These are phyloP conservation scores for Scaptomyza reducta DNA, from an alignment of 2,888 invertebrate species.

Conservation along the genomic window DNA sequence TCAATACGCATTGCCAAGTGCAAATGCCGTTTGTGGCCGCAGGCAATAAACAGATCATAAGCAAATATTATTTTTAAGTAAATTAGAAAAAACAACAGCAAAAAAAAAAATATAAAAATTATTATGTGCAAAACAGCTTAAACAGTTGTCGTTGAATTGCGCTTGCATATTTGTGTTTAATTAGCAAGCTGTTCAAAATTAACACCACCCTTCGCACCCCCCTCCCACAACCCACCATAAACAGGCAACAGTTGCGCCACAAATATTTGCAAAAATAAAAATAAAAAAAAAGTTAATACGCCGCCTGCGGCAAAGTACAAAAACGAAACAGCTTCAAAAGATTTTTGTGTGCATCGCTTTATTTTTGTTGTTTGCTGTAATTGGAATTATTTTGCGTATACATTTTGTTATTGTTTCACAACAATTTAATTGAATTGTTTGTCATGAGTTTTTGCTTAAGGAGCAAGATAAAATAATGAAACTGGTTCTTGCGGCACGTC, in stretches of 20 bases:
- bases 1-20: slow-evolving; percentile 47
- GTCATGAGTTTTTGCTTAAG: slow-evolving; percentile 34
- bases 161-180: slow-evolving; percentile 46
- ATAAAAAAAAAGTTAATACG: background rate
- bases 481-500: slow-evolving; percentile 46
- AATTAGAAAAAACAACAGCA: slow-evolving; percentile 30
- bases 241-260: background rate
- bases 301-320: slow-evolving; percentile 33
- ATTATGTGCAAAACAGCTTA: slow-evolving; percentile 35
- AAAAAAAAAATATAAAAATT: background rate
- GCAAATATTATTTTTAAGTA: slow-evolving; percentile 22
- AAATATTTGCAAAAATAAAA: slow-evolving; percentile 3
- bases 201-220: background rate
- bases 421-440: slow-evolving; percentile 64
- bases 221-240: background rate
- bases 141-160: slow-evolving; percentile 36
- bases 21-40: slow-evolving; percentile 25
- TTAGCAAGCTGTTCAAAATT: slow-evolving; percentile 28
- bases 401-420: slow-evolving; percentile 21
- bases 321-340: slow-evolving; percentile 8
- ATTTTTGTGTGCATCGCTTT: slow-evolving; percentile 13
- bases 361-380: slow-evolving; percentile 18
- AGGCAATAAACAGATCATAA: slow-evolving; percentile 34
- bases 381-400: slow-evolving; percentile 32
- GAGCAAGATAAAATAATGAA: slow-evolving; percentile 11